Conservation (phyloP, 2,113 vertebrate species). For the Shinisaurus crocodilurus region DNA sequence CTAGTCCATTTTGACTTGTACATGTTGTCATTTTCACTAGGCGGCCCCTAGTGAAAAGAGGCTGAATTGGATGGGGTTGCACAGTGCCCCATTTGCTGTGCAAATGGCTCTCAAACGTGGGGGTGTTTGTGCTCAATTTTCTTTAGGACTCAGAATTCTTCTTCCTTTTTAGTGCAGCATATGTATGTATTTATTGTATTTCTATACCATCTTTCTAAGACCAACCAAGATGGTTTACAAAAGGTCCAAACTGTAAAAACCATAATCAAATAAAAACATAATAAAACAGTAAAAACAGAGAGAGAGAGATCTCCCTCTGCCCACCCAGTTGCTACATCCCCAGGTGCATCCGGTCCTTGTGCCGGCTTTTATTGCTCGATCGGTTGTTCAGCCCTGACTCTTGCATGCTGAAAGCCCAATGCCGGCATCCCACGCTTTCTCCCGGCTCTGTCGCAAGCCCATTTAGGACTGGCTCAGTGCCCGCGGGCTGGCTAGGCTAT, state of each 20-base stretch:
- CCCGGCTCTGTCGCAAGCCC: background rate
- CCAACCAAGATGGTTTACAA: no score
- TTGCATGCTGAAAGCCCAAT: background rate
- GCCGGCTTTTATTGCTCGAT: background rate
- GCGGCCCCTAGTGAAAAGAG: no score
- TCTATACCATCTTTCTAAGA: no score
- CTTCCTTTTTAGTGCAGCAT: background rate
- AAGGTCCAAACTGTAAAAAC: no score
- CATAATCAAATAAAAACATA: no score
- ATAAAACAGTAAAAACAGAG: no score
- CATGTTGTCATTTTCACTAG: background rate
- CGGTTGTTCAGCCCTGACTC: background rate
- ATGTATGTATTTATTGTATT: no score
- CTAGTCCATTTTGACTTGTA: no score
- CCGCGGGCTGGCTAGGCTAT: background rate
- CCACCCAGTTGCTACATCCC: background rate
- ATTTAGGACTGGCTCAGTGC: no score
- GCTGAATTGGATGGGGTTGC: fast-evolving
- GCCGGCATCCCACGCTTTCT: background rate
- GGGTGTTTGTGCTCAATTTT: background rate
- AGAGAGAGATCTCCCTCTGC: no score
- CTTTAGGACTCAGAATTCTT: background rate
- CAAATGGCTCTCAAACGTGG: background rate
- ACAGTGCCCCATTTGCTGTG: background rate
- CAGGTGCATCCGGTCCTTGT: background rate